Percentiles rank a stretch among this genome's conserved stretches.
Evolutionary conservation across 1,140 invertebrate species (phyloP).

Genomic region (Drosophila nannoptera): DNA sequence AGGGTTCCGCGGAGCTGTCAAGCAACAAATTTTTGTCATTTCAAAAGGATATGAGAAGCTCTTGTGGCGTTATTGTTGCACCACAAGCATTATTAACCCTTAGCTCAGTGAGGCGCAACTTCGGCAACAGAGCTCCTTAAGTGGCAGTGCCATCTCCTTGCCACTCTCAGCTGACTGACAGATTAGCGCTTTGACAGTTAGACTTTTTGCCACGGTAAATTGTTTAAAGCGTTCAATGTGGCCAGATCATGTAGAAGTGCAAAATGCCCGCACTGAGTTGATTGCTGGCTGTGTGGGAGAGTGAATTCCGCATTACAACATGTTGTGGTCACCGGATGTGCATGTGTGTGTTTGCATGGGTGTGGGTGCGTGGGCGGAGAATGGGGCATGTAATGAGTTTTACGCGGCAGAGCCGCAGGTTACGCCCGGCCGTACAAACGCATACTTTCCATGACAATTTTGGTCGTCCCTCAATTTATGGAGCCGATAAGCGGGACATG

Average conservation of each 20-base stretch:
- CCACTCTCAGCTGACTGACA: slow-evolving; percentile 42
- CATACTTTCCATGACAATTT: slow-evolving; percentile 45
- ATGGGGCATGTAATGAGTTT: slow-evolving; percentile 74
- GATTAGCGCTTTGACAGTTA: slow-evolving; percentile 71
- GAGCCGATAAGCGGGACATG: slow-evolving; percentile 52
- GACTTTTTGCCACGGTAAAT: slow-evolving; percentile 32
- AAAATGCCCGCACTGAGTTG: slow-evolving; percentile 35
- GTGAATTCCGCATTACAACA: slow-evolving; percentile 56
- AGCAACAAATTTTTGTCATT: slow-evolving; percentile 71
- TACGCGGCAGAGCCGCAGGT: slow-evolving; percentile 44
- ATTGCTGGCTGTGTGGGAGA: slow-evolving; percentile 40
- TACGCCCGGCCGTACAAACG: slow-evolving; percentile 5
- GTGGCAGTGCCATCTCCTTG: slow-evolving; percentile 41
- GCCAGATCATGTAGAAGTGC: background rate
- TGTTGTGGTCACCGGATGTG: slow-evolving; percentile 55
- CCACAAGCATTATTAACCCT: slow-evolving; percentile 20
- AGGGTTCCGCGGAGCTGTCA: slow-evolving; percentile 48
- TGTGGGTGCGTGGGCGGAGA: slow-evolving; percentile 3
- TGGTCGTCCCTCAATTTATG: slow-evolving; percentile 51
- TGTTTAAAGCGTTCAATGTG: slow-evolving; percentile 45
- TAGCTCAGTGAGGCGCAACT: slow-evolving; percentile 44
- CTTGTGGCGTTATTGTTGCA: slow-evolving; percentile 49
- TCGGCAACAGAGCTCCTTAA: slow-evolving; percentile 50
- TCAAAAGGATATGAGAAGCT: slow-evolving; percentile 53
- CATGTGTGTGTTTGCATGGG: slow-evolving; percentile 3